Evolutionary conservation across 2,797 vertebrate genomes (phyloP).

Genomic region (Gila robusta): DNA sequence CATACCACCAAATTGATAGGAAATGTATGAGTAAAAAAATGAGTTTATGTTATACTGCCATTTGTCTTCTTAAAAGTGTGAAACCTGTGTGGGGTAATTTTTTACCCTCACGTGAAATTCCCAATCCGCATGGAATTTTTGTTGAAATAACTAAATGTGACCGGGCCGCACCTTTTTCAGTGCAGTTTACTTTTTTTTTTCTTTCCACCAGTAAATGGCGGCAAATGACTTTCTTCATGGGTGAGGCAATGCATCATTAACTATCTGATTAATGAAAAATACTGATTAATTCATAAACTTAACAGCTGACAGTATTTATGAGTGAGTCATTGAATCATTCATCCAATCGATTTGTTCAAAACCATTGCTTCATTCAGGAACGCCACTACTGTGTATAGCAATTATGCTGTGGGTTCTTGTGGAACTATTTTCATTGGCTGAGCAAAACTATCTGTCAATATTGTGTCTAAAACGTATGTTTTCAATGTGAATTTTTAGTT

Average conservation of each 20-base stretch:
- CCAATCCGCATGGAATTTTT: too few species aligned
- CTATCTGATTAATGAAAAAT: background rate
- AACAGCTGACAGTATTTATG: background rate
- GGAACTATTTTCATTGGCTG: background rate
- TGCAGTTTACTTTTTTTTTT: background rate
- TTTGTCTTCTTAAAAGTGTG: background rate
- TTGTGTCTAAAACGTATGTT: background rate
- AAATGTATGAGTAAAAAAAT: too few species aligned
- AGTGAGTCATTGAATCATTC: background rate
- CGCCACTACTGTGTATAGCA: too few species aligned
- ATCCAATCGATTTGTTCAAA: background rate
- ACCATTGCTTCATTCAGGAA: background rate
- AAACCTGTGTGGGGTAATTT: background rate
- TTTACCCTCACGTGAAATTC: background rate
- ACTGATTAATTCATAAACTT: background rate
- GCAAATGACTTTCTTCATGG: background rate
- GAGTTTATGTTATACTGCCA: background rate
- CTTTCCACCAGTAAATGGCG: background rate
- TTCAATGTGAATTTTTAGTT: background rate
- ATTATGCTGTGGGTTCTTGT: background rate
- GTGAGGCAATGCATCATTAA: background rate
- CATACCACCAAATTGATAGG: too few species aligned
- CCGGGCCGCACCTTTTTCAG: background rate
- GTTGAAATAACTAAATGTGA: background rate
- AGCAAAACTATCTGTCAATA: background rate